phyloP scores from a whole-genome alignment of 2,888 invertebrate genomes.

The Erebia palarica region DNA sequence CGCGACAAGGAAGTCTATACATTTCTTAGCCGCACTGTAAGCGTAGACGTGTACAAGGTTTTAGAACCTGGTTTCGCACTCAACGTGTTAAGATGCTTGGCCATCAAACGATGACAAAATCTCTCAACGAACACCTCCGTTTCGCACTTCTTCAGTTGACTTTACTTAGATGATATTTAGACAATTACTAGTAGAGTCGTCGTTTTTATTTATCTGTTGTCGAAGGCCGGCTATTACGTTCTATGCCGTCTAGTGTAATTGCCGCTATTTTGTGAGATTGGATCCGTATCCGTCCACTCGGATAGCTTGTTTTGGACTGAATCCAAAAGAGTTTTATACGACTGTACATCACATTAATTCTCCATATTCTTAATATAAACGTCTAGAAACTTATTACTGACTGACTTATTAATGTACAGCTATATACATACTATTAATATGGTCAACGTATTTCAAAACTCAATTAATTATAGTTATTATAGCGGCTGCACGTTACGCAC shows the following conservation, averaged over 20 bases:
- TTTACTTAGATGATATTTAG: slow-evolving; percentile 76
- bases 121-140: too few species aligned
- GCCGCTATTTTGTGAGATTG: slow-evolving; percentile 72
- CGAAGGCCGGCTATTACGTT: slow-evolving; percentile 66
- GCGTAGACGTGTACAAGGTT: too few species aligned
- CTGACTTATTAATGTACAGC: too few species aligned
- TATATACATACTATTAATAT: neutral
- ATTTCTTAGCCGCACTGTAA: too few species aligned
- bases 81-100: too few species aligned
- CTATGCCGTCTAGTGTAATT: slow-evolving; percentile 71
- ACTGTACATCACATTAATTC: neutral
- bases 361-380: too few species aligned
- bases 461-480: slow-evolving; percentile 54
- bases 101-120: too few species aligned
- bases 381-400: too few species aligned
- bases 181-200: slow-evolving; percentile 64
- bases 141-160: slow-evolving; percentile 35
- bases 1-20: too few species aligned
- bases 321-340: slow-evolving; percentile 46
- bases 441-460: slow-evolving; percentile 42
- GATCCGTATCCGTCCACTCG: slow-evolving; percentile 63
- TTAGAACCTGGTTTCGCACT: too few species aligned
- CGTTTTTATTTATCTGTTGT: slow-evolving; percentile 68
- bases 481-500: slow-evolving; percentile 51
- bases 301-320: slow-evolving; percentile 57